Evolutionary conservation across 2,797 vertebrate genomes (phyloP), one percentile per base, ranked within the genome.

Genomic region (Urophycis tenuis): DNA sequence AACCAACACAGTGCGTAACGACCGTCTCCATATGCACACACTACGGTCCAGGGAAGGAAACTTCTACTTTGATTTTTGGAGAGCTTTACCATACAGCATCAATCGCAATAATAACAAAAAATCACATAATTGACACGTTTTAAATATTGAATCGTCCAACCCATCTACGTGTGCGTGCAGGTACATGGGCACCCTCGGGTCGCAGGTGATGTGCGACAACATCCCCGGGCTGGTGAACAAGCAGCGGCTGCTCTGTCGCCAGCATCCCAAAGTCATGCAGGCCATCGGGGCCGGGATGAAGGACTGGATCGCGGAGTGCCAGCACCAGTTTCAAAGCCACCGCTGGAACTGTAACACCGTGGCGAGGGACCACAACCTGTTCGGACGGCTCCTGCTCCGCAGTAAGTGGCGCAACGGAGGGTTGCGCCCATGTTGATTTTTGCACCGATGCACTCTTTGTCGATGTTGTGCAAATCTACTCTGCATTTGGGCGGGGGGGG

Each of bases 181-280:
- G 97, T 97, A 96, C 94, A 97, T 98, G 96, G 95, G 95, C 84
- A 94, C 94, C 49, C 92, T 96, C 80, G 95, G 95, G 82, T 95
- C 95, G 31, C 95, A 95, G 89, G 95, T 98, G 85, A 97, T 98
- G 95, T 99, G 97, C 83, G 95, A 99, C 94, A 97, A 98, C 86
- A 94, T 98, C 83, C 97, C 97, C 0, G 96, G 97, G 0, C 90
- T 99, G 87, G 95, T 96, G 86, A 96, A 93, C 91, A 94, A 93
- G 81, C 97, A 98, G 92, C 94, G 97, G 36, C 96, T 96, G 90
- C 93, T 98, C 78, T 98, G 97, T 88, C 95, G 95, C 22, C 94
- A 96, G 84, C 92, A 97, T 87, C 96, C 96, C 0, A 91, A 91
- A 2, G 93, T 94, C 30, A 98, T 98, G 97, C 94, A 95, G 77